Evolutionary conservation across 1,140 invertebrate genomes (phyloP), one percentile per base, ranked within the genome.

Genomic region (Drosophila arawakana): DNA sequence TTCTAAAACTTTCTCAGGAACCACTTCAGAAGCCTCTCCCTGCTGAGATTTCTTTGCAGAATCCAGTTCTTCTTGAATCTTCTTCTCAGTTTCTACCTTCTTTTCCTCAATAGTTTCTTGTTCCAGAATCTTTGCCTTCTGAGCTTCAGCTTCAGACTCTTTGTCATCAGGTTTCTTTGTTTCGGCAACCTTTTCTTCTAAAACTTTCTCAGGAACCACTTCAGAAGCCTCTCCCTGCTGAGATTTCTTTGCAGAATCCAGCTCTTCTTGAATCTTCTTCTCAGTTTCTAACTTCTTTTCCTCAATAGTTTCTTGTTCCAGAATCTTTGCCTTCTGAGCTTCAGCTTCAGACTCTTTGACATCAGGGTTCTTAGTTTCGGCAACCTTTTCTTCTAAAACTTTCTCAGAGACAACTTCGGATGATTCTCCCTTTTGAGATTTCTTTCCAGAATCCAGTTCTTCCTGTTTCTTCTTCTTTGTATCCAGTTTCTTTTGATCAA

Each of bases 181-280:
- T 7, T 57, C 62, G 10, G 35, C 2, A 13, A 63, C 25, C 10
- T 57, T 55, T 59, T 59, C 59, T 66, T 74, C 54, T 25, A 50
- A 15, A 43, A 52, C 34, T 39, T 78, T 65, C 39, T 77, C 70
- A n/a, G 50, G 41, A 4, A 44, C 34, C 10, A 73, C 62, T 43
- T 67, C 70, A 44, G 62, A 58, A 11, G 67, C 52, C 78, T 91
- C 77, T 15, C 47, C 46, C 37, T 79, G 69, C 52, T 79, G 52
- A 7, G 13, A 39, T 34, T 44, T 66, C 41, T 60, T 49, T 21
- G n/a, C 25, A 6, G 47, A 35, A 25, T 44, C 59, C 8, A 58
- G 57, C 37, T 75, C 54, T 2, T 7, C 35, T 18, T 66, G 50
- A 46, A 46, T 67, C 39, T 60, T 46, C 68, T 73, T 44, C 3